phyloP scores from a whole-genome alignment of 2,113 vertebrate genomes.

The Cryptomyrus ogoouensis region DNA sequence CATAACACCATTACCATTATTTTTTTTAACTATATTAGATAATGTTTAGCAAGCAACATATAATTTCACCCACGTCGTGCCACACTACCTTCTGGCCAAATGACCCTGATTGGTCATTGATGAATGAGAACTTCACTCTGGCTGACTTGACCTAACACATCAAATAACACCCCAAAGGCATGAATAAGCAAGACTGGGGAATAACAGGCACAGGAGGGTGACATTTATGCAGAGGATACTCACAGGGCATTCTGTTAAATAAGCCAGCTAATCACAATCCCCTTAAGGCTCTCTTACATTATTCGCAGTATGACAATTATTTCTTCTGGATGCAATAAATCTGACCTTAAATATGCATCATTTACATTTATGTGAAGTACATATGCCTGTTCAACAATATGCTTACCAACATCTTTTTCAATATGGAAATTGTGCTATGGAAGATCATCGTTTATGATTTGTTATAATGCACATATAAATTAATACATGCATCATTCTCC shows the following conservation, averaged over 20 bases:
- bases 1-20: neutral
- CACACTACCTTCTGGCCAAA: neutral
- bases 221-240: constrained; percentile 12
- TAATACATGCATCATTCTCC: neutral
- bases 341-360: constrained; percentile 2
- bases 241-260: neutral
- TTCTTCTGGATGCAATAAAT: constrained; percentile 4
- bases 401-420: neutral
- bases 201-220: neutral
- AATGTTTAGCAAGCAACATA: neutral
- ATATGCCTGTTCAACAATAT: neutral
- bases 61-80: neutral
- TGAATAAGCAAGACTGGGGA: neutral
- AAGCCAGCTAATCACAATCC: neutral
- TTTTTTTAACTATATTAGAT: neutral
- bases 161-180: neutral
- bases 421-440: neutral
- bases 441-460: neutral
- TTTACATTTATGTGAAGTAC: constrained; percentile 6
- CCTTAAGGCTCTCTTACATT: constrained; percentile 13
- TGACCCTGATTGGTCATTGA: constrained; percentile 15
- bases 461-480: neutral
- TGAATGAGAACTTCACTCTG: neutral
- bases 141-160: neutral
- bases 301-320: constrained; percentile 3